Percentiles rank a stretch among this genome's conserved stretches.
phyloP scores from a whole-genome alignment of 2,113 vertebrate genomes.

The Microcebus murinus region DNA sequence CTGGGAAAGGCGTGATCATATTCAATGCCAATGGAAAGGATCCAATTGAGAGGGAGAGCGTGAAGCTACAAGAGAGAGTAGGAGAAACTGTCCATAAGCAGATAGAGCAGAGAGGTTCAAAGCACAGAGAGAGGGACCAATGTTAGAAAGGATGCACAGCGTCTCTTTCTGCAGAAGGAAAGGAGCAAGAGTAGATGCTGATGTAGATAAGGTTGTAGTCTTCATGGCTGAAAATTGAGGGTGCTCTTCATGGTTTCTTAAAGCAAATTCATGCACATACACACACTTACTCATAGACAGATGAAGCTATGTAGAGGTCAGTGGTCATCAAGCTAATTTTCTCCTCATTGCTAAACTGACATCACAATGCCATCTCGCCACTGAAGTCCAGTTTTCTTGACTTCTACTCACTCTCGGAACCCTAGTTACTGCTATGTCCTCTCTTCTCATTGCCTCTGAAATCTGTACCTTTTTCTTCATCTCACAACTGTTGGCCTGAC shows the following conservation, averaged over 20 bases:
- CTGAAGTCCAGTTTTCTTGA: neutral
- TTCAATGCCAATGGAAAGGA: neutral
- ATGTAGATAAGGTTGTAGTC: neutral
- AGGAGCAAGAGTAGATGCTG: neutral
- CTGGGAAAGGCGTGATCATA: neutral
- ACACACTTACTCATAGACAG: neutral
- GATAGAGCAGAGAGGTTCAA: no score
- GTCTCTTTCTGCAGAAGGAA: neutral
- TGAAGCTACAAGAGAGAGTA: neutral
- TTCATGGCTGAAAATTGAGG: neutral
- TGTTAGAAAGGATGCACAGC: neutral
- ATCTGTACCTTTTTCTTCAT: no score
- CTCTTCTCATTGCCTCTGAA: neutral
- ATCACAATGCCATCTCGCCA: neutral
- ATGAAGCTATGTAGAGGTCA: neutral
- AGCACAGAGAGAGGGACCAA: neutral
- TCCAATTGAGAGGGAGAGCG: neutral
- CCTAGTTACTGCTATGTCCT: neutral
- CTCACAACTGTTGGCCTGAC: neutral
- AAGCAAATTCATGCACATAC: accelerated
- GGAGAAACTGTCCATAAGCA: neutral
- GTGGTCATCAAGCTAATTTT: neutral
- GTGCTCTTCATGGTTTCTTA: neutral
- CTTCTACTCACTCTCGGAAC: neutral
- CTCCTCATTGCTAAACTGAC: neutral